These are phyloP conservation scores for Bacillus rossius DNA, from an alignment of 1,140 invertebrate genomes.

Conservation along the genomic window DNA sequence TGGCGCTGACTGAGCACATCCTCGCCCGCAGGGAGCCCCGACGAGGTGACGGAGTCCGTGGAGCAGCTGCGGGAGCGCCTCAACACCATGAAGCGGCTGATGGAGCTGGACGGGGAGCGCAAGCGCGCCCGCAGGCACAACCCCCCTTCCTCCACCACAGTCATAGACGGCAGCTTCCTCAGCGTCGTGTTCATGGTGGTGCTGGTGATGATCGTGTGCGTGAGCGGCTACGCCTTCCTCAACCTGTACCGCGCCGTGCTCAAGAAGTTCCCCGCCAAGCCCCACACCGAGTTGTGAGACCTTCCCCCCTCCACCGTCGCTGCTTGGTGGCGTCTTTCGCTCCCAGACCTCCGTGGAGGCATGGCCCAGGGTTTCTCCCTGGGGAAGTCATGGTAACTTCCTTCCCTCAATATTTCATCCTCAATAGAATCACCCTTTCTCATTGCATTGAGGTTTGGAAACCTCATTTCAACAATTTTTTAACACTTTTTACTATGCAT, in stretches of 20 bases:
- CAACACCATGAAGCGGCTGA: slow-evolving; percentile 69
- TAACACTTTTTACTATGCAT: too few species aligned
- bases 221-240: slow-evolving; percentile 77
- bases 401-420: too few species aligned
- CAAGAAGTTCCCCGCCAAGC: slow-evolving; percentile 66
- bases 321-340: too few species aligned
- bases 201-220: slow-evolving; percentile 66
- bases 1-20: too few species aligned
- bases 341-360: too few species aligned
- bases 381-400: too few species aligned
- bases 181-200: slow-evolving; percentile 72
- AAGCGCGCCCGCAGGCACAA: slow-evolving; percentile 46
- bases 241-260: slow-evolving; percentile 73
- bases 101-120: slow-evolving; percentile 52
- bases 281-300: slow-evolving; percentile 64
- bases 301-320: too few species aligned
- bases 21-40: neutral
- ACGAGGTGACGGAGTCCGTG: slow-evolving; percentile 53
- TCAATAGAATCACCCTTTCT: too few species aligned
- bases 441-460: too few species aligned
- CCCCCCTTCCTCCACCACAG: slow-evolving; percentile 28
- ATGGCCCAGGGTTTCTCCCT: too few species aligned
- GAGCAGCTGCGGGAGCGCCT: slow-evolving; percentile 69
- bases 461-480: too few species aligned
- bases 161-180: slow-evolving; percentile 74